Base-by-base conservation (phyloP, 2,797 vertebrate species). In the Knipowitschia caucasica region DNA sequence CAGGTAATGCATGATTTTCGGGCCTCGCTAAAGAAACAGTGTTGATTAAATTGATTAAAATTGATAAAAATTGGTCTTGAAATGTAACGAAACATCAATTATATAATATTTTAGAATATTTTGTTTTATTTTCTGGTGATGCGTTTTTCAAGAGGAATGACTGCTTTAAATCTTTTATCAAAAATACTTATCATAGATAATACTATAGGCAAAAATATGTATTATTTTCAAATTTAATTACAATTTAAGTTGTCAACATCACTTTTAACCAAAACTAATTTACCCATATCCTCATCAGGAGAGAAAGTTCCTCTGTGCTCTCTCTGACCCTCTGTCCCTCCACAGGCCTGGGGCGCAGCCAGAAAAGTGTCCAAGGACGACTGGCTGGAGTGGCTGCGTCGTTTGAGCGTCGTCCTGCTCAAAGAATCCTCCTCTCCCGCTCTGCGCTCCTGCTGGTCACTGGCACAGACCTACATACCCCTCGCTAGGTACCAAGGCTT, bases 321-420 rank as follows among this genome's bases (percentile, higher is more conserved):
- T 45, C 61, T 57, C 2, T 49, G 52, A 59, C 3, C 45, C 40
- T 51, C 7, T 72, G 23, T 64, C 31, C 61, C 71, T 26, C 44
- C 59, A 2, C 82, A 99, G 97, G 97, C 97, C 18, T 99, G 97
- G 97, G 97, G 96, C 56, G 97, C 97, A 0, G 95, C 96, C 61
- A 91, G 97, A 42, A 94, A 98, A 81, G 96, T 99, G 71, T 99
- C 97, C 74, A 99, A 99, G 80, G 97, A 99, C 12, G 97, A 99
- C 71, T 99, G 97, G 97, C 82, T 99, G 73, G 97, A 99, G 47
- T 99, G 97, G 97, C 84, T 99, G 60, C 86, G 97, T 42, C 84
- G 97, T 3, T 84, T 99, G 70, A 99, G 97, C 50, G 88, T 99
- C 53, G 97, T 99, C 63, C 83, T 99, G 71, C 89, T 99, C 51